Base-by-base conservation (phyloP, 2,113 vertebrate species). In the Verasper variegatus region DNA sequence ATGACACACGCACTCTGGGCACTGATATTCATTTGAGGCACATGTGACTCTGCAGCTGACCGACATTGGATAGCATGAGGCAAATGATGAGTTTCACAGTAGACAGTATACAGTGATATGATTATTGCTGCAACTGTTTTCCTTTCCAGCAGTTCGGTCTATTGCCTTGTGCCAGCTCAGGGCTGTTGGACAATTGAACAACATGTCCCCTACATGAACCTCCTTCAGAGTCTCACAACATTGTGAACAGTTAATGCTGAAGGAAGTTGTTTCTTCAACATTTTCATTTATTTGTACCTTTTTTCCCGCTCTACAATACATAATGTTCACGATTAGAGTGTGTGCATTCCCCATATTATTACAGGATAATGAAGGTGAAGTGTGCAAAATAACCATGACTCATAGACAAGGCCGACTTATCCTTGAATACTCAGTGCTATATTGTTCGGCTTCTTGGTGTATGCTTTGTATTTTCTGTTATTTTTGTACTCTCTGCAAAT, bases 181-280 rank as follows among this genome's bases (percentile, higher is more conserved):
- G 17, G 26, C 62, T 49, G 52, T 55, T 75, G 57, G 62, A 74
- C 45, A 45, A 61, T 64, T 27, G 37, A 81, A 51, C 24, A 59
- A 49, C 37, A 49, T 78, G 71, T 68, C 78, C 75, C 82, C 62
- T 20, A 14, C 27, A 58, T 62, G 47, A 86, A 76, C 72, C 14
- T 80, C 20, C 1, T 17, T 21, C 23, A 31, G 65, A 59, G 74
- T 75, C 57, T 57, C 11, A n/a, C n/a, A 21, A 27, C 57, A 51
- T n/a, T 40, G 10, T 67, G 68, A 24, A 8, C n/a, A 57, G 11
- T 40, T 26, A 23, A 8, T 56, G 35, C 14, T 4, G 21, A 27
- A n/a, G 26, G 31, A 37, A 27, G 17, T 58, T 66, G 55, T 66
- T 5, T 54, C 11, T 6, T 58, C 6, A 0, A 27, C 26, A 61